Conservation (phyloP, 2,113 vertebrate species). For the Astatoreochromis straeleni region DNA sequence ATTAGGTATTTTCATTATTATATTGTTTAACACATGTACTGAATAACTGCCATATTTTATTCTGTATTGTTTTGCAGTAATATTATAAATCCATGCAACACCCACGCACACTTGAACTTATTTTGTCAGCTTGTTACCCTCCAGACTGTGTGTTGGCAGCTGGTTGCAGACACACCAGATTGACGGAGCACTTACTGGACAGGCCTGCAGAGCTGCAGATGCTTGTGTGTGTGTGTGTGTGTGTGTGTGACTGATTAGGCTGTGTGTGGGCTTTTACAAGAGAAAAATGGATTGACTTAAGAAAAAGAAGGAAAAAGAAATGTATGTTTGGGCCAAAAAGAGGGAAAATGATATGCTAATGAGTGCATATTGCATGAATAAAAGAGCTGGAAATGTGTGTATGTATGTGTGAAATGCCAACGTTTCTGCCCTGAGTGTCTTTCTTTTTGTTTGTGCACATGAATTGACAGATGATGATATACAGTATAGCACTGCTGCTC, state of each 20-base stretch:
- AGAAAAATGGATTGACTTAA: slow-evolving; percentile 5
- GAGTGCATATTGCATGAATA: slow-evolving; percentile 16
- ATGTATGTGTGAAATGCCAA: background rate
- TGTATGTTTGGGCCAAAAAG: background rate
- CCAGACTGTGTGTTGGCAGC: slow-evolving; percentile 7
- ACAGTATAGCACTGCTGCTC: background rate
- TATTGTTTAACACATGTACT: background rate
- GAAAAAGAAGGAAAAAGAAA: background rate
- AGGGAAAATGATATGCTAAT: background rate
- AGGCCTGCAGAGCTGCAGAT: slow-evolving; percentile 21
- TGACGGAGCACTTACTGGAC: slow-evolving; percentile 28
- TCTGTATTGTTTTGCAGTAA: background rate
- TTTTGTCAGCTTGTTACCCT: slow-evolving; percentile 30
- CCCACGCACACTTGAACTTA: background rate
- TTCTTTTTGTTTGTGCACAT: background rate
- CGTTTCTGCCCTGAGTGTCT: background rate
- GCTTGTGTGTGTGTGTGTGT: background rate
- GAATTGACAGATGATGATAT: background rate
- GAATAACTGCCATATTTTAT: background rate
- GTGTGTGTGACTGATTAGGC: background rate
- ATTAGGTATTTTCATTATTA: background rate
- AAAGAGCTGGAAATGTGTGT: background rate
- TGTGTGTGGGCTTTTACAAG: background rate
- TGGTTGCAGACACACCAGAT: slow-evolving; percentile 29
- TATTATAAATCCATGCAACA: background rate